Percentiles rank a stretch among this genome's conserved stretches.
Evolutionary conservation across 2,113 vertebrate genomes (phyloP).

Genomic region (Hoplias malabaricus): DNA sequence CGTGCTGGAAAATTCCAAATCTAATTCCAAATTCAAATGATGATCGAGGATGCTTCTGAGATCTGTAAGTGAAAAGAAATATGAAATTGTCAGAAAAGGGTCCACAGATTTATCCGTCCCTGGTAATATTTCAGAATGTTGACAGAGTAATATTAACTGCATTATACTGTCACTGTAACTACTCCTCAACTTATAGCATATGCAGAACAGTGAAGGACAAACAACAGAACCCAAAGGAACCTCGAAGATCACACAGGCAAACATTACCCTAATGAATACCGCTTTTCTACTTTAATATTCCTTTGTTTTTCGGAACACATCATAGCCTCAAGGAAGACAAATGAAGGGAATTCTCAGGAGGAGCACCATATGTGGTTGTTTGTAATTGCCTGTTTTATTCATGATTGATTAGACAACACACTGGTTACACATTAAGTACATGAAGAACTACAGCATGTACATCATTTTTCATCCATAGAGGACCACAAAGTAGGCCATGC

Average conservation of each 20-base stretch:
- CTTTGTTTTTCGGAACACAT: not conserved
- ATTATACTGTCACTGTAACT: not conserved
- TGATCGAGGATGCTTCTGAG: constrained; percentile 10
- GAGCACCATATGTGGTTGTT: not conserved
- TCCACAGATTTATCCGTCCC: not conserved
- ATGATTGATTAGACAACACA: not conserved
- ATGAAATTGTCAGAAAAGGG: not conserved
- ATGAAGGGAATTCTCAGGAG: constrained; percentile 1
- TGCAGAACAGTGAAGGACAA: not conserved
- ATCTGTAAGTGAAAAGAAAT: constrained; percentile 39
- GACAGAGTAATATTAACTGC: not conserved
- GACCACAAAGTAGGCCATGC: not conserved
- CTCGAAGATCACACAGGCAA: not conserved
- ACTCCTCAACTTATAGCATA: not conserved
- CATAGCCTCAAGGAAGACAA: not conserved
- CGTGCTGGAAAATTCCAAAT: not conserved
- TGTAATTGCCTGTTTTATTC: not conserved
- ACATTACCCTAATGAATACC: not conserved
- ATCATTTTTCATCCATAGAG: not conserved
- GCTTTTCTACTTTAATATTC: not conserved
- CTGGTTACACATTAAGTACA: not conserved
- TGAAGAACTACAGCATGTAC: not conserved
- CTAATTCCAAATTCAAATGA: constrained; percentile 4
- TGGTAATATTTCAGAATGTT: not conserved
- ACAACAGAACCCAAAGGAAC: not conserved